Evolutionary conservation across 2,113 vertebrate species (phyloP).

Genomic region (Hystrix cristata): DNA sequence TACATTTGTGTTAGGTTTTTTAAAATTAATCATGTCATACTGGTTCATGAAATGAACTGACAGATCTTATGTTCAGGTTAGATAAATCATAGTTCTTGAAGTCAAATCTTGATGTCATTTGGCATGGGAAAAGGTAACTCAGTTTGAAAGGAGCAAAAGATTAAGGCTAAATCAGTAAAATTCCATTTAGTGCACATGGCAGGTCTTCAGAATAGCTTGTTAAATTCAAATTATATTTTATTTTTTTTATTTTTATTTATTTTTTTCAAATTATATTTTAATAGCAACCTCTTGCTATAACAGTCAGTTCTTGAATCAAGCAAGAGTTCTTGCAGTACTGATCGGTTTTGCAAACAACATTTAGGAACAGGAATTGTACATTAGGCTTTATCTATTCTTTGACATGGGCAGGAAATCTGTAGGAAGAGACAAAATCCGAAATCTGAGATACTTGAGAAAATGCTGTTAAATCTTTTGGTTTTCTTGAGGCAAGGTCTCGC

Average conservation of each 20-base stretch:
- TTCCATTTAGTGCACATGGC: slow-evolving; percentile 40
- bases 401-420: not conserved
- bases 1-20: slow-evolving; percentile 36
- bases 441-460: slow-evolving; percentile 43
- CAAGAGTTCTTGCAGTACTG: not conserved
- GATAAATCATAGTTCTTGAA: slow-evolving; percentile 27
- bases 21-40: slow-evolving; percentile 7
- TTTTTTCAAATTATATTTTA: slow-evolving; percentile 48
- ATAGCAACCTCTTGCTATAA: not conserved
- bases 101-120: slow-evolving; percentile 40
- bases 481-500: not conserved
- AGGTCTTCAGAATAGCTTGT: slow-evolving; percentile 39
- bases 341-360: not conserved
- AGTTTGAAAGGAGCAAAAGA: slow-evolving; percentile 39
- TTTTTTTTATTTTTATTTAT: too few species aligned
- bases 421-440: slow-evolving; percentile 26
- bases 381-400: slow-evolving; percentile 9
- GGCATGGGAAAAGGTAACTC: not conserved
- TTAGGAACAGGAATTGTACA: slow-evolving; percentile 6
- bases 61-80: slow-evolving; percentile 41
- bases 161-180: slow-evolving; percentile 59
- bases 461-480: not conserved
- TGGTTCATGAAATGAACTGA: slow-evolving; percentile 25
- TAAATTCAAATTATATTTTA: slow-evolving; percentile 52
- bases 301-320: slow-evolving; percentile 20